Evolutionary conservation across 2,888 invertebrate species (phyloP).

Genomic region (Ophion slaviceki): DNA sequence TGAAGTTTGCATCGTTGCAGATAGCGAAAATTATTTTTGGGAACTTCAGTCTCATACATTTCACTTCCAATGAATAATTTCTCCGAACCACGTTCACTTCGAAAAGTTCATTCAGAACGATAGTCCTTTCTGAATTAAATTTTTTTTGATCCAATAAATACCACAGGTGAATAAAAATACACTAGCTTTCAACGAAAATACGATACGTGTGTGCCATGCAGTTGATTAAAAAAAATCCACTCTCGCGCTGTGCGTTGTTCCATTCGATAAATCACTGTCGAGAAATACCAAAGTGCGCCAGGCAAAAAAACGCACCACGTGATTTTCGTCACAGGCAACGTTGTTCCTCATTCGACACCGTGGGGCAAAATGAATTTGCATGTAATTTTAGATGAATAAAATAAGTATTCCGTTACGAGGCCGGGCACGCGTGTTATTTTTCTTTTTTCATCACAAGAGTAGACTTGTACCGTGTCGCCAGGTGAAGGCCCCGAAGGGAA

Average conservation of each 20-base stretch:
- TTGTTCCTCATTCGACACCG: background rate
- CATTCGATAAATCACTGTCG: no score
- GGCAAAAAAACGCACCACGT: background rate
- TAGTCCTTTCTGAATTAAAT: background rate
- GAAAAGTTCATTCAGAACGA: background rate
- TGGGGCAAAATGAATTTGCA: slow-evolving; percentile 36
- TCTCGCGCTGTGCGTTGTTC: no score
- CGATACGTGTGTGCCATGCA: no score
- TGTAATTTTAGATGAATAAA: slow-evolving; percentile 35
- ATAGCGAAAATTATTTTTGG: no score
- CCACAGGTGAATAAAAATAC: background rate
- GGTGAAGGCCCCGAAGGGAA: slow-evolving; percentile 55
- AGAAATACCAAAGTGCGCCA: no score
- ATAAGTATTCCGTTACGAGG: slow-evolving; percentile 32
- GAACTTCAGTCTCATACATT: background rate
- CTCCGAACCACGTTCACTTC: background rate
- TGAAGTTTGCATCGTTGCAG: no score
- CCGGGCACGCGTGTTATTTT: slow-evolving; percentile 36
- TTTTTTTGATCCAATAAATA: background rate
- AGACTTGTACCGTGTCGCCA: slow-evolving; percentile 43
- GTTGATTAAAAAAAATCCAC: no score
- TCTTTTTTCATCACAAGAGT: slow-evolving; percentile 14
- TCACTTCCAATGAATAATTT: background rate
- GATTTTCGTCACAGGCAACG: background rate
- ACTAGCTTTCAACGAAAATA: no score